Conservation (phyloP, 2,797 vertebrate genomes). For the Chrysocyon brachyurus region DNA sequence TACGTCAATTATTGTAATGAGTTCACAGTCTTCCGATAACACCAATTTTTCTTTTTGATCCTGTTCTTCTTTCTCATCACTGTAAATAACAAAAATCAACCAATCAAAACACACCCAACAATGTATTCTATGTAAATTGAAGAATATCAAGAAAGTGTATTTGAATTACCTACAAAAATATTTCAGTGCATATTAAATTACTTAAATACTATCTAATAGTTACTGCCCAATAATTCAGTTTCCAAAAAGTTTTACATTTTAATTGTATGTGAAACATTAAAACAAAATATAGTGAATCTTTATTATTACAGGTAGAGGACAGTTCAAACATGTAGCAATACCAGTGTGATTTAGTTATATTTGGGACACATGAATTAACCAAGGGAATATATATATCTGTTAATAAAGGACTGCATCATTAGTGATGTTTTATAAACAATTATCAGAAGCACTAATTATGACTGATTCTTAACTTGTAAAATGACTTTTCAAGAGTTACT, state of each 20-base stretch:
- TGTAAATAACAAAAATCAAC: conserved; percentile 78
- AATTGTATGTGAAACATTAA: neutral
- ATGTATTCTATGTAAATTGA: conserved; percentile 24
- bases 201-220: conserved; percentile 6
- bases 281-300: conserved; percentile 33
- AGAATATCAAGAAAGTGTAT: neutral
- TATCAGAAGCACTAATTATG: conserved; percentile 11
- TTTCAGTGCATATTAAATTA: conserved; percentile 49
- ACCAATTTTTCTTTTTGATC: conserved; percentile 97
- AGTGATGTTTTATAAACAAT: conserved; percentile 19
- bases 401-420: neutral
- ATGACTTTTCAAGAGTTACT: conserved; percentile 1
- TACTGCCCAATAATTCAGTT: conserved; percentile 2
- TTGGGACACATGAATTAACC: neutral
- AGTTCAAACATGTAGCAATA: neutral
- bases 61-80: conserved; percentile 94
- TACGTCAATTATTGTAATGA: conserved; percentile 95
- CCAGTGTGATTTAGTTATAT: neutral
- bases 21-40: conserved; percentile 96
- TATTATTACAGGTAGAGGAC: neutral
- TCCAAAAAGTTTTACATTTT: conserved; percentile 38
- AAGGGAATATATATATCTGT: neutral
- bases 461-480: conserved; percentile 12
- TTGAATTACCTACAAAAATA: conserved; percentile 45
- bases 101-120: neutral